Evolutionary conservation across 2,888 invertebrate species (phyloP).

Genomic region (Dryadula phaetusa): DNA sequence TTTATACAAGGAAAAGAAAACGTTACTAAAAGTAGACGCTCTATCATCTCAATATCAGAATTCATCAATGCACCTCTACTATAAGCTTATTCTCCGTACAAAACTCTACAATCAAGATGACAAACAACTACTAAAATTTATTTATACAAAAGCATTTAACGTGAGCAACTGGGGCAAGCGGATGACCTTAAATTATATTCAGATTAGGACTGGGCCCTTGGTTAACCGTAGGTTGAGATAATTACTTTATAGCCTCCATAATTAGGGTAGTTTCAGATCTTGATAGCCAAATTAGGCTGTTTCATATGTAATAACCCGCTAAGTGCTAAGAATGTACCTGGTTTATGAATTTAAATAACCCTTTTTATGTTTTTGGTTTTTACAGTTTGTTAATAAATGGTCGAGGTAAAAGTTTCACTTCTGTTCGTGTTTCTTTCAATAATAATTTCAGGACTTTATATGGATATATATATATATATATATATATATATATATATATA

Average conservation of each 20-base stretch:
- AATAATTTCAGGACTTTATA: too few relatives aligned
- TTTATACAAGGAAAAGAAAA: neutral
- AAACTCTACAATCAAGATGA: slow-evolving; percentile 1
- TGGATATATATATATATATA: too few relatives aligned
- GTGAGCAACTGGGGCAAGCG: slow-evolving; percentile 45
- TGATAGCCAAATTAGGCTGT: slow-evolving; percentile 30
- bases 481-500: too few relatives aligned
- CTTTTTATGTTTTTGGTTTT: neutral
- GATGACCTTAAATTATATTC: slow-evolving; percentile 47
- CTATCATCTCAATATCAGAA: too few relatives aligned
- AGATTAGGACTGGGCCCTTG: slow-evolving; percentile 47
- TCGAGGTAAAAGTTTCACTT: too few relatives aligned
- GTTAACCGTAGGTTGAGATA: slow-evolving; percentile 46
- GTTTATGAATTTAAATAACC: neutral
- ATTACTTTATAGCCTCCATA: slow-evolving; percentile 45
- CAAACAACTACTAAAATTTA: slow-evolving; percentile 11
- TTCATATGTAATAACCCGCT: slow-evolving; percentile 9
- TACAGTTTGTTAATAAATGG: too few relatives aligned
- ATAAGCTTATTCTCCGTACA: too few relatives aligned
- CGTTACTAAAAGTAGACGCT: too few relatives aligned
- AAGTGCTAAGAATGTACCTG: neutral
- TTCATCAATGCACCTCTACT: too few relatives aligned
- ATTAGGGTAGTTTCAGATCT: slow-evolving; percentile 28
- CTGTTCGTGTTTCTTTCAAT: too few relatives aligned
- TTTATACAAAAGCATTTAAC: slow-evolving; percentile 34